Evolutionary conservation across 2,888 invertebrate genomes (phyloP).

Genomic region (Idaea straminata): DNA sequence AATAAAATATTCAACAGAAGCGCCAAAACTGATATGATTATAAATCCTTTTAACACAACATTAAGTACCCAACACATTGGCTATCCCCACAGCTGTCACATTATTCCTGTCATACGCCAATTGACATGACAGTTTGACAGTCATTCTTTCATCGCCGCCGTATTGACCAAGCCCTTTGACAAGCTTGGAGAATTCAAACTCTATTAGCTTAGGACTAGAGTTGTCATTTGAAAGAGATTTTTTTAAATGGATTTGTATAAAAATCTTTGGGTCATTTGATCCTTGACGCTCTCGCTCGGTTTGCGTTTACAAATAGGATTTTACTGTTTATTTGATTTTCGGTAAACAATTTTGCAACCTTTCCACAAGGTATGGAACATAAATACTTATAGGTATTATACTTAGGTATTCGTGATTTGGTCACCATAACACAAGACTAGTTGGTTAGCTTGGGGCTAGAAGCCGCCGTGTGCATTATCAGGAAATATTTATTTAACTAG

Average conservation of each 20-base stretch:
- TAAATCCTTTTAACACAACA: neutral
- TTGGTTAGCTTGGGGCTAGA: too few species aligned
- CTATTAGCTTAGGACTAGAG: neutral
- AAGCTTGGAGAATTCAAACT: conserved; percentile 7
- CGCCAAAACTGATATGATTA: neutral
- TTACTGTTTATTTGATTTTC: conserved; percentile 31
- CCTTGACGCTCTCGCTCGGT: conserved; percentile 40
- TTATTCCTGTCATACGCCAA: conserved; percentile 24
- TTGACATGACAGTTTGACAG: conserved; percentile 22
- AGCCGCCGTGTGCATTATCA: too few species aligned
- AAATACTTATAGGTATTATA: too few species aligned
- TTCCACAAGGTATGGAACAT: neutral
- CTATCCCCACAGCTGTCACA: conserved; percentile 20
- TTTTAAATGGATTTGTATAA: neutral
- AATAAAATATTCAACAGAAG: neutral
- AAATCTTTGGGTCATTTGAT: conserved; percentile 31
- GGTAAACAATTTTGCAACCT: neutral
- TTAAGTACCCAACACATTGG: neutral
- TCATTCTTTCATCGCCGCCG: conserved; percentile 19
- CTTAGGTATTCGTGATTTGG: too few species aligned
- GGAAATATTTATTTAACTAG: too few species aligned
- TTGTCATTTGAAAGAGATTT: neutral
- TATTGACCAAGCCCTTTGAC: neutral
- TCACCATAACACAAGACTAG: too few species aligned
- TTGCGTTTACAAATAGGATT: conserved; percentile 56